A percentile compares a stretch with the other conserved stretches of the same genome.
Conservation (phyloP, 1,140 invertebrate species). For the Mercenaria mercenaria region DNA sequence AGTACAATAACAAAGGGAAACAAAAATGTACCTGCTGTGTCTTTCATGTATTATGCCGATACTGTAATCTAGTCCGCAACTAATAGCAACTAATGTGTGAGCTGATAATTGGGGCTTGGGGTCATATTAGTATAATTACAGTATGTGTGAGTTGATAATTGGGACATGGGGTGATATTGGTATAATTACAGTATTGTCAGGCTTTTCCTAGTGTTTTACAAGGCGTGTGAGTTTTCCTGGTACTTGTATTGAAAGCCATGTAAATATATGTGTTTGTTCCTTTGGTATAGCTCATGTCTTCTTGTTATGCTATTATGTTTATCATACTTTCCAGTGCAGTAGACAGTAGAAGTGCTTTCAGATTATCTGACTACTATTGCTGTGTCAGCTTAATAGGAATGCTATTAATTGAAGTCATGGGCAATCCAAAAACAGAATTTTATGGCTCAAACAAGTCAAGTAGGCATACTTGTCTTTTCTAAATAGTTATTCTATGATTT, state of each 20-base stretch:
- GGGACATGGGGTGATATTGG: background rate
- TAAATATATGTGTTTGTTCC: background rate
- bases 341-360: background rate
- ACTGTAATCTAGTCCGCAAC: background rate
- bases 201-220: conserved; percentile 22
- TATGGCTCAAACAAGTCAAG: conserved; percentile 1
- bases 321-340: background rate
- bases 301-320: background rate
- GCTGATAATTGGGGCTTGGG: background rate
- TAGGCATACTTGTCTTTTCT: too few relatives aligned
- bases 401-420: background rate
- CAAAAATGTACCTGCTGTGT: conserved; percentile 6
- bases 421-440: background rate
- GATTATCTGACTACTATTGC: too few relatives aligned
- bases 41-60: background rate
- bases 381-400: too few relatives aligned
- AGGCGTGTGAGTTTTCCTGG: background rate
- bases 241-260: conserved; percentile 1
- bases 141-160: background rate
- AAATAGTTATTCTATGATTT: too few relatives aligned
- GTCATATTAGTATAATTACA: background rate
- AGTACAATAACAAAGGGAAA: too few relatives aligned
- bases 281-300: conserved; percentile 8
- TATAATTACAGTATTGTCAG: conserved; percentile 1
- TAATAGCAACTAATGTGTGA: background rate